Evolutionary conservation across 1,140 invertebrate genomes (phyloP), one percentile per base, ranked within the genome.

Genomic region (Sarcophaga bullata): DNA sequence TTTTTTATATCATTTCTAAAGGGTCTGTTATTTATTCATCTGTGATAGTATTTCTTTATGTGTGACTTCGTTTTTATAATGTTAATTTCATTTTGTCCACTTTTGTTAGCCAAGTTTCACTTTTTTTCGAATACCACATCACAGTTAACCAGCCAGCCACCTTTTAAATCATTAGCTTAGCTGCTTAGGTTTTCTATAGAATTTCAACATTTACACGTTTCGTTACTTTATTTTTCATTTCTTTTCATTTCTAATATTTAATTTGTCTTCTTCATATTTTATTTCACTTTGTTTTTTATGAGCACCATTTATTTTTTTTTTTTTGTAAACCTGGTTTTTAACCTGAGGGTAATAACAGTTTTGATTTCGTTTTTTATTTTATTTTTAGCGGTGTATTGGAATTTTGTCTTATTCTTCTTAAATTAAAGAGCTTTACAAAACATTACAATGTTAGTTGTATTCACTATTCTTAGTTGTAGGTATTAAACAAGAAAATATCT

Each of bases 311-410:
- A 73, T 73, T 73, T 9, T 25, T 46, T 73, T 73, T 25, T 25
- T 4, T 37, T 73, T 73, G 17, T 9, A 76, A 76, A 76, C 73
- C 6, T 49, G 13, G 73, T 76, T 76, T 48, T 76, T 76, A 76
- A 76, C 73, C 73, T 76, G 7, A 48, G 73, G 73, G 49, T 76
- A 76, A 76, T 76, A 76, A 76, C 73, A 49, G 73, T 76, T 76
- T 76, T 6, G 9, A 49, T 48, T 76, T 48, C 6, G 11, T 58
- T 58, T n/a, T 58, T 58, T 4, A n/a, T 58, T 58, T n/a, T 7
- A 2, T 37, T 37, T 37, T 37, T 37, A 2, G 1, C 25, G 25
- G 25, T 37, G 25, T 37, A 37, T 37, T 37, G 25, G 25, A 37
- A 37, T 37, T 37, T 37, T 37, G 1, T 37, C 4, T 37, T 37